phyloP scores from a whole-genome alignment of 2,797 vertebrate genomes.

The Notolepis coatsorum region DNA sequence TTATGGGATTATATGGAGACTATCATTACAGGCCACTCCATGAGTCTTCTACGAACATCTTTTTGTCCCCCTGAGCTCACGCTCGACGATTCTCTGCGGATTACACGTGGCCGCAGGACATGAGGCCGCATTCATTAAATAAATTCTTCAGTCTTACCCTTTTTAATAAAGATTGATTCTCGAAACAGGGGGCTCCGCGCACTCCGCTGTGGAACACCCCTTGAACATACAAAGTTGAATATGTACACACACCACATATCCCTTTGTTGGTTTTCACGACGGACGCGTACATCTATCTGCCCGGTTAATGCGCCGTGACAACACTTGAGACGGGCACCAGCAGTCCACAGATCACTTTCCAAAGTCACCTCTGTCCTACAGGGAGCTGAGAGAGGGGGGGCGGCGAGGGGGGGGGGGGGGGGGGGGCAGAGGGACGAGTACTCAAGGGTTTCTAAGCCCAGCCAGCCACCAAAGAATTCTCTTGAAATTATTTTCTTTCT shows the following conservation, averaged over 20 bases:
- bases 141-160: slow-evolving; percentile 84
- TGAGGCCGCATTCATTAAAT: slow-evolving; percentile 90
- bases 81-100: slow-evolving; percentile 85
- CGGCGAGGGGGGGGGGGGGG: slow-evolving; percentile 34
- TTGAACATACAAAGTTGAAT: slow-evolving; percentile 86
- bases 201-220: slow-evolving; percentile 69
- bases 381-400: not conserved
- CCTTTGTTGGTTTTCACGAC: slow-evolving; percentile 86
- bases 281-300: slow-evolving; percentile 74
- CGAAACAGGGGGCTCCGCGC: slow-evolving; percentile 60
- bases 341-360: slow-evolving; percentile 78
- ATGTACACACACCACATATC: slow-evolving; percentile 82
- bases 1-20: slow-evolving; percentile 91
- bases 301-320: slow-evolving; percentile 77
- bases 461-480: slow-evolving; percentile 56
- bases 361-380: slow-evolving; percentile 81
- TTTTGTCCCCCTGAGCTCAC: slow-evolving; percentile 83
- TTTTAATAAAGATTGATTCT: slow-evolving; percentile 88
- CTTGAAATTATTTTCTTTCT: slow-evolving; percentile 52
- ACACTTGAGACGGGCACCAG: slow-evolving; percentile 79
- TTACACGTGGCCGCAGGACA: slow-evolving; percentile 87
- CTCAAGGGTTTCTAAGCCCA: slow-evolving; percentile 56
- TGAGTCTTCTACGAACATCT: slow-evolving; percentile 81
- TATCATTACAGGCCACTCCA: slow-evolving; percentile 89
- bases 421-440: slow-evolving; percentile 47